Conservation (phyloP, 2,797 vertebrate genomes). For the Merluccius polli region DNA sequence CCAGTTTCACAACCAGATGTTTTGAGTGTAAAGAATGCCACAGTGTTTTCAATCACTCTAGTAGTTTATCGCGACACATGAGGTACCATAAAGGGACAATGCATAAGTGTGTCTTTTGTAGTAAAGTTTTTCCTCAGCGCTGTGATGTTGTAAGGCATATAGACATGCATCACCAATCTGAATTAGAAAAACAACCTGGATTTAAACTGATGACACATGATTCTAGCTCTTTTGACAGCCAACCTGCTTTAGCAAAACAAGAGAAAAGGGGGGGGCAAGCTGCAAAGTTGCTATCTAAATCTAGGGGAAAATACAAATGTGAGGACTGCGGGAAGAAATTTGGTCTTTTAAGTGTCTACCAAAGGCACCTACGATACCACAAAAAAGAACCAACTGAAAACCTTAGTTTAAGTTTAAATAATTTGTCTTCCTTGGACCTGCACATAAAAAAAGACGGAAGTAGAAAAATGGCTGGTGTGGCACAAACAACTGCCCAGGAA, state of each 20-base stretch:
- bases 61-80: conserved; percentile 79
- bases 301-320: conserved; percentile 69
- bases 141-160: conserved; percentile 76
- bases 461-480: conserved; percentile 32
- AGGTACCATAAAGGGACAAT: conserved; percentile 79
- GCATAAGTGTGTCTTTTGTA: conserved; percentile 74
- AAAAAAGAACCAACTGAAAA: conserved; percentile 63
- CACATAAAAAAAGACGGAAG: conserved; percentile 66
- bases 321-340: conserved; percentile 75
- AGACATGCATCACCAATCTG: conserved; percentile 72
- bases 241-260: conserved; percentile 36
- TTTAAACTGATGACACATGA: conserved; percentile 45
- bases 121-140: conserved; percentile 74
- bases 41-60: conserved; percentile 77
- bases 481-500: conserved; percentile 33
- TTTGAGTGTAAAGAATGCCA: conserved; percentile 77
- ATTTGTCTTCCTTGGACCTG: conserved; percentile 59
- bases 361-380: conserved; percentile 74
- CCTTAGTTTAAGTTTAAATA: conserved; percentile 66
- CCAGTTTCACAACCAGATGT: conserved; percentile 63
- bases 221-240: conserved; percentile 43
- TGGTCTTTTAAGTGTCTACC: conserved; percentile 74
- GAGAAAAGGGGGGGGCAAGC: conserved; percentile 39
- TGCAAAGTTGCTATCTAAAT: conserved; percentile 45
- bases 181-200: conserved; percentile 60